Conservation (phyloP, 2,888 invertebrate species). For the Hydroisotoma schaefferi region DNA sequence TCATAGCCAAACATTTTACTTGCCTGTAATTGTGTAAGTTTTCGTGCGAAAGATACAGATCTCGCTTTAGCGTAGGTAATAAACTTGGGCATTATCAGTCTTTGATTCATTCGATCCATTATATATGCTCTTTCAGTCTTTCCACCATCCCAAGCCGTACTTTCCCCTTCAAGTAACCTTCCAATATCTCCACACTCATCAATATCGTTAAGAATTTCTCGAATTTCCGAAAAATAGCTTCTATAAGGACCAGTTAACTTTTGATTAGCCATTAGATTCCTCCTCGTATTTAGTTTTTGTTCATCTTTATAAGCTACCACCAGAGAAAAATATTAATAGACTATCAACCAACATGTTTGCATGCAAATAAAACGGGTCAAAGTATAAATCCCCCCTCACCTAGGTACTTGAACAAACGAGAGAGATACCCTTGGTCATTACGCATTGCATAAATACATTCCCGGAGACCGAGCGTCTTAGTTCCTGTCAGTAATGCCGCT, state of each 20-base stretch:
- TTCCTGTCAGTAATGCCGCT: conserved; percentile 61
- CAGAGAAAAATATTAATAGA: conserved; percentile 1
- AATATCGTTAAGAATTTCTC: conserved; percentile 28
- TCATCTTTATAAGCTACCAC: conserved; percentile 33
- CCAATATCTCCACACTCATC: conserved; percentile 37
- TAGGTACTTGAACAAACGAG: conserved; percentile 71
- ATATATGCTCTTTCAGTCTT: conserved; percentile 34
- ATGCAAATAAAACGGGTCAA: neutral
- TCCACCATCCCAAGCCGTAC: conserved; percentile 15
- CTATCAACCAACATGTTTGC: neutral
- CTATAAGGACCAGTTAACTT: conserved; percentile 6
- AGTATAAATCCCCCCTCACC: conserved; percentile 46
- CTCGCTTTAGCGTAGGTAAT: conserved; percentile 36
- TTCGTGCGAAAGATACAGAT: conserved; percentile 43
- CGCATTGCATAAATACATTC: conserved; percentile 80
- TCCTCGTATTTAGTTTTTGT: conserved; percentile 17
- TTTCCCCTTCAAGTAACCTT: conserved; percentile 28
- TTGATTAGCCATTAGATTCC: conserved; percentile 29
- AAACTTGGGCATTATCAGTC: conserved; percentile 31
- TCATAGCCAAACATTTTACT: too few relatives aligned
- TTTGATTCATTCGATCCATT: conserved; percentile 35
- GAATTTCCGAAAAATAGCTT: conserved; percentile 33
- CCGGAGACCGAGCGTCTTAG: conserved; percentile 57
- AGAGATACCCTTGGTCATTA: conserved; percentile 72
- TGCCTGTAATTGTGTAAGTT: conserved; percentile 27